phyloP scores from a whole-genome alignment of 1,140 invertebrate genomes.

The Diachasma alloeum region DNA sequence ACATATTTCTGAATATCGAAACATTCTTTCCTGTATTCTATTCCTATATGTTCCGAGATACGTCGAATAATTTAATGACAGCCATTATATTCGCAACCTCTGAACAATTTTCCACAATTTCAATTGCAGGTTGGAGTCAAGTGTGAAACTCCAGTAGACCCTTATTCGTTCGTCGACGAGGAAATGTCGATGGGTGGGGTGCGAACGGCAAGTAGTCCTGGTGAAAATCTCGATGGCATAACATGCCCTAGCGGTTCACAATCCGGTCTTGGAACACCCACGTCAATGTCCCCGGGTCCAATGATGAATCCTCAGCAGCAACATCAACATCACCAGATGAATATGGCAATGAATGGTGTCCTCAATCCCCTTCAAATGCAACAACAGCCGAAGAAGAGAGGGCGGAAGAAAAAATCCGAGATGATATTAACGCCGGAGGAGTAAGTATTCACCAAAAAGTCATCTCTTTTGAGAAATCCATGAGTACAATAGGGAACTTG shows the following conservation, averaged over 20 bases:
- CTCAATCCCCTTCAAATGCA: constrained; percentile 68
- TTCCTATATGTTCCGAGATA: too few relatives aligned
- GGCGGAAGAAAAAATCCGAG: constrained; percentile 79
- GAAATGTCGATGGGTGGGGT: constrained; percentile 65
- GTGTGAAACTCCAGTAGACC: constrained; percentile 74
- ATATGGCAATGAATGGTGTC: constrained; percentile 60
- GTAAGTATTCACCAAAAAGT: constrained; percentile 48
- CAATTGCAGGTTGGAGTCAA: constrained; percentile 65
- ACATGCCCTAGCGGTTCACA: constrained; percentile 53
- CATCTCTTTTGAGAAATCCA: too few relatives aligned
- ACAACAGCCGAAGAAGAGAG: constrained; percentile 80
- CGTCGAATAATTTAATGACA: too few relatives aligned
- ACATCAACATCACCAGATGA: constrained; percentile 56
- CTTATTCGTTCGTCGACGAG: constrained; percentile 85
- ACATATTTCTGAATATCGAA: too few relatives aligned
- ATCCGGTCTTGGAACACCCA: constrained; percentile 51
- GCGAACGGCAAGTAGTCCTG: constrained; percentile 58
- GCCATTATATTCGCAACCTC: too few relatives aligned
- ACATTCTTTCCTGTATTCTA: too few relatives aligned
- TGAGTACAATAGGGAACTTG: too few relatives aligned
- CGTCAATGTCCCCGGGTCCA: constrained; percentile 52
- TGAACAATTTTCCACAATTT: constrained; percentile 18
- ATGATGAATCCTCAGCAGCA: constrained; percentile 35
- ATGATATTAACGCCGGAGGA: constrained; percentile 67
- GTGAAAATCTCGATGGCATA: constrained; percentile 53